Evolutionary conservation across 2,797 vertebrate species (phyloP), one percentile per base, ranked within the genome.

Genomic region (Nyctalus aviator): DNA sequence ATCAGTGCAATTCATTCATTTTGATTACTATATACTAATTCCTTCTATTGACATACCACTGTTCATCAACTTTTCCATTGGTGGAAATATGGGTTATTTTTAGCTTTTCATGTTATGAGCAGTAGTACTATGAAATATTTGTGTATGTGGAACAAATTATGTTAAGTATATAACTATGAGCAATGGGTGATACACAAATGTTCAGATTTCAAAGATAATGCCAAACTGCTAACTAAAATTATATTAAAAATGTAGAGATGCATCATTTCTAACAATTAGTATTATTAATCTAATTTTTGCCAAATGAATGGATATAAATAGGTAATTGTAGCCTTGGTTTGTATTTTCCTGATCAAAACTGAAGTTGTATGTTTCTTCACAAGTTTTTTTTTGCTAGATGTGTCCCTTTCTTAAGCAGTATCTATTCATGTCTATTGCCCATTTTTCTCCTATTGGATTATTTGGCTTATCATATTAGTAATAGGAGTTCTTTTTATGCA

Each of bases 171-270:
- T 69, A 57, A 76, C 50, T 64, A 11, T 20, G 13, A 73, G 3
- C 59, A 10, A 59, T 59, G 41, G 66, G 25, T 81, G 6, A 87
- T 18, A 32, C 8, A 71, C n/a, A 27, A 59, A 72, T 84, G 41
- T 44, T 59, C 23, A 46, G 14, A 76, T 95, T 93, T 85, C 13
- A 50, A 53, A 53, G 12, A 78, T 82, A 86, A 94, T 50, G 18
- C 5, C 23, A 87, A 90, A 81, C 20, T 86, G 4, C 53, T 69
- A 15, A 88, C 46, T 69, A 15, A 88, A 72, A 10, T 57, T 82
- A 71, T 55, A 32, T 46, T 18, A 88, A 79, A 75, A 75, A 37
- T 82, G 20, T 62, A 76, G 23, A 71, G 9, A 37, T 59, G 15
- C 1, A 30, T 48, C 14, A 68, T 12, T 27, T 77, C 71, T 91